Base-by-base conservation (phyloP, 2,113 vertebrate species). In the Myodes glareolus region DNA sequence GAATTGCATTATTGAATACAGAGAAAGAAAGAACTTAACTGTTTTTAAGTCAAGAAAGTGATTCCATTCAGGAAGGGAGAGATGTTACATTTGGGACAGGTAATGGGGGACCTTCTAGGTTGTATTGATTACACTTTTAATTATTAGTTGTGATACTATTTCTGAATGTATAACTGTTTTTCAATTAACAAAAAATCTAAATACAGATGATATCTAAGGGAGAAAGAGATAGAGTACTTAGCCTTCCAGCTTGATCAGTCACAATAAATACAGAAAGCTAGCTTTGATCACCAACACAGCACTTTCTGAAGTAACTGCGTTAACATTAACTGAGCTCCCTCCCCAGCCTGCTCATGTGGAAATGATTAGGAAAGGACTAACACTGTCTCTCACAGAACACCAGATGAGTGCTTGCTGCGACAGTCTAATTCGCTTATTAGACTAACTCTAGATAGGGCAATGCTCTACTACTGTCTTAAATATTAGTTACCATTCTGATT, bases 121-220 rank as follows among this genome's bases (percentile, higher is more conserved):
- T 92, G 4, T 39, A 45, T 39, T 39, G 39, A 91, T 85, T 73
- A 85, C 5, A 36, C 23, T 55, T 55, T 90, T 72, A 90, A 42
- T 5, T 25, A 14, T 61, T 13, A 90, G 81, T 70, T 92, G 65
- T 25, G 58, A 90, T 68, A 47, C 42, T 73, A 16, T 92, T 92
- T 92, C 50, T 75, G 39, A 23, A 94, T 27, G 5, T 58, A 76
- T 58, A 31, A 21, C 36, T 33, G 65, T 33, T 21, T 91, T 91
- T 36, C 52, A 88, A 81, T 78, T 93, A 94, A 91, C 80, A 75
- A 25, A 90, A 82, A 88, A 96, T 33, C 10, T 76, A 80, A 90
- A 33, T 50, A 10, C 70, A 73, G 36, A 73, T 39, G 36, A 39
- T 8, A 39, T 14, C 7, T 42, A 10, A 72, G n/a, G 55, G 39